Percentiles rank a stretch among this genome's conserved stretches.
Conservation (phyloP, 2,888 invertebrate species). For the Brachypalpus laphriformis region DNA sequence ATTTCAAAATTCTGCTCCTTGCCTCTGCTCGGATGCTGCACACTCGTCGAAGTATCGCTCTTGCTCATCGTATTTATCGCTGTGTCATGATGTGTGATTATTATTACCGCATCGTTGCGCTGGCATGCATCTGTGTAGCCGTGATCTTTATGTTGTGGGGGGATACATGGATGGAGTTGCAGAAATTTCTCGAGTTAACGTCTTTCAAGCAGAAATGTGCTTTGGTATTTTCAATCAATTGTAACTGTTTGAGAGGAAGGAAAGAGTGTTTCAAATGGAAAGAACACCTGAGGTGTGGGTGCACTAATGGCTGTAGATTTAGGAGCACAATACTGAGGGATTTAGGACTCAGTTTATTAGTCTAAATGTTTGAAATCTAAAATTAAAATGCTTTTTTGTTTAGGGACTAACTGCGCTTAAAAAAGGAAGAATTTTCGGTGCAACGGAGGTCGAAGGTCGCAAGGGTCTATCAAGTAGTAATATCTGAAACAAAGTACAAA, state of each 20-base stretch:
- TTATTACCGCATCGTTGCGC: slow-evolving; percentile 64
- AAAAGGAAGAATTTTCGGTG: too few relatives aligned
- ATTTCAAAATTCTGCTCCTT: slow-evolving; percentile 52
- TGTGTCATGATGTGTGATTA: slow-evolving; percentile 61
- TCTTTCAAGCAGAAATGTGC: slow-evolving; percentile 25
- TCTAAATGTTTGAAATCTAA: neutral
- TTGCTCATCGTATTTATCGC: slow-evolving; percentile 47
- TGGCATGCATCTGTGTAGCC: slow-evolving; percentile 48
- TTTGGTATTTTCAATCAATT: slow-evolving; percentile 13
- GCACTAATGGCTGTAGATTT: neutral
- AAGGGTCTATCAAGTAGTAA: too few relatives aligned
- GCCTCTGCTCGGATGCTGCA: slow-evolving; percentile 29
- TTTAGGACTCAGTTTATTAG: neutral
- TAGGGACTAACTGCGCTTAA: neutral
- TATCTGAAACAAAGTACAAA: too few relatives aligned
- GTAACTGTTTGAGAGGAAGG: neutral
- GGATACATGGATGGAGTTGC: slow-evolving; percentile 1
- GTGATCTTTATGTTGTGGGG: slow-evolving; percentile 12
- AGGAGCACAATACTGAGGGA: neutral
- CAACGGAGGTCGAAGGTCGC: too few relatives aligned
- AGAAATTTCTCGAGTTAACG: slow-evolving; percentile 21
- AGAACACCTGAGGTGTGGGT: slow-evolving; percentile 34
- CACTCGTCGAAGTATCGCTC: slow-evolving; percentile 26
- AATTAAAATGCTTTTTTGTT: neutral
- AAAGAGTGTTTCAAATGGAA: slow-evolving; percentile 27